phyloP scores from a whole-genome alignment of 1,140 invertebrate species.

The Hypothenemus hampei region DNA sequence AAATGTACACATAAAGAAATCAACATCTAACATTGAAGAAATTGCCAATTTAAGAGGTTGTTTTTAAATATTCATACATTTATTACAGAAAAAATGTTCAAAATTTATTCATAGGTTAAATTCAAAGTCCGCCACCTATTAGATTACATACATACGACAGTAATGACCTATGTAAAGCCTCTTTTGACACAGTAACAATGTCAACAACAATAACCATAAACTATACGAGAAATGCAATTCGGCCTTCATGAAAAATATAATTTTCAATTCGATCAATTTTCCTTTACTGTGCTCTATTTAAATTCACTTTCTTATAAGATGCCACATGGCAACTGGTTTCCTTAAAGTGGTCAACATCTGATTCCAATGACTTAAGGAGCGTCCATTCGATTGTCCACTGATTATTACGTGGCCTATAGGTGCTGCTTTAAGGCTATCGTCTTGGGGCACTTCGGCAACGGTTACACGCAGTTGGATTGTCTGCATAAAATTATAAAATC shows the following conservation, averaged over 20 bases:
- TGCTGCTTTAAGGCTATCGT: slow-evolving; percentile 47
- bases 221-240: slow-evolving; percentile 20
- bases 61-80: no score
- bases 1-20: no score
- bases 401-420: slow-evolving; percentile 70
- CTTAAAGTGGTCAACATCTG: slow-evolving; percentile 77
- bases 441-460: slow-evolving; percentile 45
- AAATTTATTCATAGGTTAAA: no score
- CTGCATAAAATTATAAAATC: no score
- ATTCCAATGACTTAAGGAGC: slow-evolving; percentile 73
- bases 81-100: no score
- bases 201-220: no score
- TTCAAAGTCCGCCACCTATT: no score
- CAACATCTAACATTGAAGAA: no score
- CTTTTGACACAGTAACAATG: no score
- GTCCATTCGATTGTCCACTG: slow-evolving; percentile 61
- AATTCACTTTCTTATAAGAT: slow-evolving; percentile 61
- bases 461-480: slow-evolving; percentile 67
- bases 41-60: no score
- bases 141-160: no score
- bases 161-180: no score
- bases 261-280: neutral
- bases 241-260: slow-evolving; percentile 14
- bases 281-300: neutral
- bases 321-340: slow-evolving; percentile 82